Evolutionary conservation across 1,140 invertebrate species (phyloP).

Genomic region (Cotesia glomerata): DNA sequence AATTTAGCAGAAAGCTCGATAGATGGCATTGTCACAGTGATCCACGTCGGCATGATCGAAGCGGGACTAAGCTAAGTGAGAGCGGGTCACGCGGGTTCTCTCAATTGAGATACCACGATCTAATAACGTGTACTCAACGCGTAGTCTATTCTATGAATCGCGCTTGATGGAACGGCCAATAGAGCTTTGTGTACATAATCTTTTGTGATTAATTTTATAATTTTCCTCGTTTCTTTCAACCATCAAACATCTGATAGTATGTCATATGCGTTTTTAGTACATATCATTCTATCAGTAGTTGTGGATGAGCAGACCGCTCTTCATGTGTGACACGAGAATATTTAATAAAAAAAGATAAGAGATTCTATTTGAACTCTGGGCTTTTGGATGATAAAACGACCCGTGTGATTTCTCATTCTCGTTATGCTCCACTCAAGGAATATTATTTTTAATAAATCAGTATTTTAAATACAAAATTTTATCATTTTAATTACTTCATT

Average conservation of each 20-base stretch:
- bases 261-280: background rate
- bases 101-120: background rate
- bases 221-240: background rate
- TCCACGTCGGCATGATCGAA: conserved; percentile 17
- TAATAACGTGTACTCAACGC: background rate
- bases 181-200: background rate
- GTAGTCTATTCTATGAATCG: conserved; percentile 14
- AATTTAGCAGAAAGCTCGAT: background rate
- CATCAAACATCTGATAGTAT: background rate
- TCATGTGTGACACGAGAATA: too few relatives aligned
- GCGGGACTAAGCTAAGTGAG: background rate
- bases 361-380: too few relatives aligned
- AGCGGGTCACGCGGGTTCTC: conserved; percentile 12
- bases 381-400: too few relatives aligned
- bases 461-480: too few relatives aligned
- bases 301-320: too few relatives aligned
- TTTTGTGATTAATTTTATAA: background rate
- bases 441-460: too few relatives aligned
- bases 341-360: too few relatives aligned
- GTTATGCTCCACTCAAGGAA: too few relatives aligned
- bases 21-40: conserved; percentile 14
- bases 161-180: conserved; percentile 1
- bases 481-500: too few relatives aligned
- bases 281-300: too few relatives aligned
- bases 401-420: too few relatives aligned